Evolutionary conservation across 1,140 invertebrate genomes (phyloP), one percentile per base, ranked within the genome.

Genomic region (Drosophila virilis): DNA sequence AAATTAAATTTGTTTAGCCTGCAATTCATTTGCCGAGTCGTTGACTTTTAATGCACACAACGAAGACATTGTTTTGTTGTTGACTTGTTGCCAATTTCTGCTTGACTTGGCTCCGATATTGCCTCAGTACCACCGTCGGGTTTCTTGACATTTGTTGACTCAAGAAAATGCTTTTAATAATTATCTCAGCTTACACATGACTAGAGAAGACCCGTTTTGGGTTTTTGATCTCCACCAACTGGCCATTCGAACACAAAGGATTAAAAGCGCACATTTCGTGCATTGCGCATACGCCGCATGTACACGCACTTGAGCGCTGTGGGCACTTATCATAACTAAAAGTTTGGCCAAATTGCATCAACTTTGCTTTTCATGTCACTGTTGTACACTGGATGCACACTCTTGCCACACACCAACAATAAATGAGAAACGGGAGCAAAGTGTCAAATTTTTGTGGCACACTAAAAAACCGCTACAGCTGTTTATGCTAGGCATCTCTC

Each of bases 11-110:
- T 85, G 67, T 69, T 88, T 74, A 54, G 83, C 66, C 83, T 86
- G 82, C 82, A 88, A 85, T 88, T 88, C 82, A 88, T 85, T 85
- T 85, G 78, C 78, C 75, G 74, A 82, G 82, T 82, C 82, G 78
- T 85, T 88, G 82, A 82, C 83, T 85, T 72, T 75, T 78, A 81
- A 86, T 86, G 81, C 81, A 68, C 58, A 85, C 82, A 86, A 75
- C 83, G 62, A 72, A 78, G 78, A 69, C 75, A 66, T 78, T 85
- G 74, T 72, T 74, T 81, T 71, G 71, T 82, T 57, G 32, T 48
- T 77, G 62, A 78, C 75, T 81, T 85, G 81, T 85, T 85, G 83
- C 74, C 82, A 75, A 58, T 73, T 72, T 82, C 72, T 51, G 75
- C 74, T 78, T 71, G 70, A 76, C 70, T 86, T 86, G 75, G 43